These are phyloP conservation scores for Brevimyrus niger DNA, from an alignment of 2,113 vertebrate species.

Conservation along the genomic window DNA sequence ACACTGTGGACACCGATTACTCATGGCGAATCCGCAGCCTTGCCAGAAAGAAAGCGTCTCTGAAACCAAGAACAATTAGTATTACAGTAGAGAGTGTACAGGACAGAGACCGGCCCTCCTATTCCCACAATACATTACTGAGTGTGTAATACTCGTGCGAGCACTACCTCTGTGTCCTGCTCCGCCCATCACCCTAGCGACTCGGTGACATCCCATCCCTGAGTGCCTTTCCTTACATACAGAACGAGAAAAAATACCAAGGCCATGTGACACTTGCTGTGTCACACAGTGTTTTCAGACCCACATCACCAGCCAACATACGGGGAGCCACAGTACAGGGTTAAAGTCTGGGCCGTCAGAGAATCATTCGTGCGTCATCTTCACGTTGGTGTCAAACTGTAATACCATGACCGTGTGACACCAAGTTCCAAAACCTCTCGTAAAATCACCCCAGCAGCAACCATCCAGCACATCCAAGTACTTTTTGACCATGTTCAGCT, in stretches of 20 bases:
- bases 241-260: neutral
- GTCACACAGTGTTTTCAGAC: neutral
- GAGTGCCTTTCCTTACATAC: neutral
- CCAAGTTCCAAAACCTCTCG: neutral
- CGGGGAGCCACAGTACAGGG: neutral
- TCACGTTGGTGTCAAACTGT: neutral
- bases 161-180: neutral
- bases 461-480: neutral
- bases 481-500: neutral
- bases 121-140: neutral
- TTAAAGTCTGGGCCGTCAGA: neutral
- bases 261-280: neutral
- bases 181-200: neutral
- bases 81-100: neutral
- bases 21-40: neutral
- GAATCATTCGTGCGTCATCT: neutral
- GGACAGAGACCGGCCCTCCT: neutral
- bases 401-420: too few species aligned
- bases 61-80: neutral
- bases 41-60: neutral
- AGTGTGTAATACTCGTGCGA: neutral
- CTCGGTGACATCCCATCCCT: neutral
- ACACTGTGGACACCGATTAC: neutral
- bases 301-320: neutral
- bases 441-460: neutral